A percentile compares a stretch with the other conserved stretches of the same genome.
phyloP scores from a whole-genome alignment of 2,797 vertebrate genomes.

The Danio aesculapii region DNA sequence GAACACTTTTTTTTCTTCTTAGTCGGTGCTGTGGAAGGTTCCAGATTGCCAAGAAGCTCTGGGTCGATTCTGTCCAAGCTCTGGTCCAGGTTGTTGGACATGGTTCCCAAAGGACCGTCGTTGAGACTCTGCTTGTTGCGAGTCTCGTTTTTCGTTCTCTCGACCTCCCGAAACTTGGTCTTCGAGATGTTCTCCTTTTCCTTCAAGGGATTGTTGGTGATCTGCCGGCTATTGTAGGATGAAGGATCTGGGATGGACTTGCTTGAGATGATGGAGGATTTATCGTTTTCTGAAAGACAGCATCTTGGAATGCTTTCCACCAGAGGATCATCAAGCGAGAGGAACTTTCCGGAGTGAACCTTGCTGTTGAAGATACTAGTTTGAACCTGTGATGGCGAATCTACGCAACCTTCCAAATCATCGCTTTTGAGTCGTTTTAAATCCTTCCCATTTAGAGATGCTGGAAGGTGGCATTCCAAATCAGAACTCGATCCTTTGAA shows the following conservation, averaged over 20 bases:
- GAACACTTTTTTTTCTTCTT: conserved; percentile 96
- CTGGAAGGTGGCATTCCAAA: conserved; percentile 89
- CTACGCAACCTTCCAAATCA: conserved; percentile 89
- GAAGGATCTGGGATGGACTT: conserved; percentile 83
- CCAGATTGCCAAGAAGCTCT: conserved; percentile 87
- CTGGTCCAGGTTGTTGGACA: conserved; percentile 89
- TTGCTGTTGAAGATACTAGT: conserved; percentile 87
- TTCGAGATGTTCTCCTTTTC: conserved; percentile 95
- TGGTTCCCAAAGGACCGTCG: conserved; percentile 92
- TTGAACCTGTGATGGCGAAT: conserved; percentile 82
- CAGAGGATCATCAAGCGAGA: conserved; percentile 80
- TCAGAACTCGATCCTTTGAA: conserved; percentile 97
- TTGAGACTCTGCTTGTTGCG: conserved; percentile 91
- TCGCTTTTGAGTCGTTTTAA: conserved; percentile 87
- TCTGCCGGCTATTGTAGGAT: conserved; percentile 85
- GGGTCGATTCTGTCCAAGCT: conserved; percentile 87
- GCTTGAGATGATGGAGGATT: conserved; percentile 91
- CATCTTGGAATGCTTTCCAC: conserved; percentile 83
- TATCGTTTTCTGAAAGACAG: conserved; percentile 91
- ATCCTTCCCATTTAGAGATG: conserved; percentile 85
- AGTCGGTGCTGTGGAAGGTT: conserved; percentile 88
- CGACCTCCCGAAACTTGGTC: conserved; percentile 84
- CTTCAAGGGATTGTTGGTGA: conserved; percentile 89
- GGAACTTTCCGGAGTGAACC: conserved; percentile 81
- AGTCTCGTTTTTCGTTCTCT: conserved; percentile 89